Base-by-base conservation (phyloP, 2,113 vertebrate species). In the Trogon melanurus region DNA sequence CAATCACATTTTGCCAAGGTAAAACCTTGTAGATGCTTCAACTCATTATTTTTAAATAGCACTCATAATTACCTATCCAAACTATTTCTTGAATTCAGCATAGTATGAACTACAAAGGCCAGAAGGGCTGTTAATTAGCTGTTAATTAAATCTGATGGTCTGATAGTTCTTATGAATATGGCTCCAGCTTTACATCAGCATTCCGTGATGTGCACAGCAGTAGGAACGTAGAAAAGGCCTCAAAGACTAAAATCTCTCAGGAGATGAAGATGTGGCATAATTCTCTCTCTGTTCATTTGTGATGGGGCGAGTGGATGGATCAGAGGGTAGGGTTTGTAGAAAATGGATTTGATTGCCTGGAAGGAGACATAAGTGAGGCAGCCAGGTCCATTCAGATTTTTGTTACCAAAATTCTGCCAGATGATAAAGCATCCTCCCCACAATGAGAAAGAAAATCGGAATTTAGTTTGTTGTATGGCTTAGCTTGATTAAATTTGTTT, bases 91-190 rank as follows among this genome's bases (percentile, higher is more conserved):
- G 72, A 95, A 83, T 91, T 94, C 12, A 38, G 50, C n/a, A 60
- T 16, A 36, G 14, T 51, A 57, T 69, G 93, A 95, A 29, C 58
- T 92, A 67, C 34, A 73, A 97, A 91, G 95, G 84, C 74, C 88
- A 96, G 83, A 85, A 88, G 85, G 48, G 60, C 88, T 96, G 81
- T 92, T 96, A 97, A 92, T 89, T 89, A 96, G 57, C 89, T 87
- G 74, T 78, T 88, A 95, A 95, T 85, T 89, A 78, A 93, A 74
- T 44, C 48, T 67, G 41, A 66, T 91, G 22, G 34, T 96, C 71
- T 80, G 51, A 86, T 89, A 64, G 41, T 71, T 79, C 85, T 95
- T 79, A 81, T 51, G 79, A 91, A 62, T 65, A 64, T 75, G 60
- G 71, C 92, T 93, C 66, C 91, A 72, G 67, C 22, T 60, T 79